phyloP scores from a whole-genome alignment of 2,888 invertebrate species.

The Sclerodermus sp. region DNA sequence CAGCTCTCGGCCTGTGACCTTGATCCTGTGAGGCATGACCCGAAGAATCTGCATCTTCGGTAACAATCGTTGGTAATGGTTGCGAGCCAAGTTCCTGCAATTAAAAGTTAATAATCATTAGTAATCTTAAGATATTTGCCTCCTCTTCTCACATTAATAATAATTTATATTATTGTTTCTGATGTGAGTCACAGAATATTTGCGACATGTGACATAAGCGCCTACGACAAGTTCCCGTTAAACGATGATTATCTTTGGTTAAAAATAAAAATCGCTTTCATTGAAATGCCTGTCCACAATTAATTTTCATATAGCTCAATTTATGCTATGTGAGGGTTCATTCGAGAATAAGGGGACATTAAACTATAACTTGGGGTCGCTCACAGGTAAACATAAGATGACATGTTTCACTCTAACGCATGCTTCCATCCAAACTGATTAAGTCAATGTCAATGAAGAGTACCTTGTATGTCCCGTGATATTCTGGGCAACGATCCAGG shows the following conservation, averaged over 20 bases:
- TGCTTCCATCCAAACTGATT: background rate
- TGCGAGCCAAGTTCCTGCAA: slow-evolving; percentile 68
- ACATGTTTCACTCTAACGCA: background rate
- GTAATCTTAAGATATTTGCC: too few relatives aligned
- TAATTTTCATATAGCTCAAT: too few relatives aligned
- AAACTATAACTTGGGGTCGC: too few relatives aligned
- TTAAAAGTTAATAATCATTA: slow-evolving; percentile 9
- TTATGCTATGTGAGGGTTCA: too few relatives aligned
- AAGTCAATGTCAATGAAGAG: background rate
- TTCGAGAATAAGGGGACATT: too few relatives aligned
- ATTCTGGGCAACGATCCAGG: slow-evolving; percentile 43
- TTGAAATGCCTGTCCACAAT: too few relatives aligned
- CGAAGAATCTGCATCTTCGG: slow-evolving; percentile 60
- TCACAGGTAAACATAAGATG: background rate
- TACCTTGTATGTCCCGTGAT: slow-evolving; percentile 44
- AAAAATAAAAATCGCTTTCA: too few relatives aligned
- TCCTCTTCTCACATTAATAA: background rate
- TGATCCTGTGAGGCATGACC: slow-evolving; percentile 53
- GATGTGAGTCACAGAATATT: slow-evolving; percentile 4
- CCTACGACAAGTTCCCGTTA: too few relatives aligned
- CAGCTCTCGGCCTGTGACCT: slow-evolving; percentile 64
- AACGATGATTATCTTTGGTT: too few relatives aligned
- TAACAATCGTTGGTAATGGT: slow-evolving; percentile 63
- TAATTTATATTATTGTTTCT: background rate
- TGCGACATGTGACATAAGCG: slow-evolving; percentile 17